Evolutionary conservation across 2,797 vertebrate genomes (phyloP).

Genomic region (Chiroxiphia lanceolata): DNA sequence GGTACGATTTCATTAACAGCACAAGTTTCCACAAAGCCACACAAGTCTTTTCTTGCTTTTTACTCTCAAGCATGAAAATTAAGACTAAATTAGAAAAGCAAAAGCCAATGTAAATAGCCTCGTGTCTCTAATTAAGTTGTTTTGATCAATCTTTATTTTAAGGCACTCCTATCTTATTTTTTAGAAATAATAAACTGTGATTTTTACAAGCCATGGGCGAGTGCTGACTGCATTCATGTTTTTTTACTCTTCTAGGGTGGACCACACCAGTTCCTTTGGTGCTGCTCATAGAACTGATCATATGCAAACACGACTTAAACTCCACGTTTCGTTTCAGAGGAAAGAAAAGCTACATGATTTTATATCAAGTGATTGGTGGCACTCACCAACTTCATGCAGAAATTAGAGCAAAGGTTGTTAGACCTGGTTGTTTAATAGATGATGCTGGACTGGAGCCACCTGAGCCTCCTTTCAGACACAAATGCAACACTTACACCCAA

Average conservation of each 20-base stretch:
- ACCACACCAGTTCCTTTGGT: not conserved
- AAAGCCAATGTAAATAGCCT: slow-evolving; percentile 7
- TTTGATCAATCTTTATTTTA: not conserved
- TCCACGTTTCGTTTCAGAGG: not conserved
- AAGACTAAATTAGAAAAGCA: slow-evolving; percentile 23
- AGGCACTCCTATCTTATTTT: not conserved
- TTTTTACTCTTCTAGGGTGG: not conserved
- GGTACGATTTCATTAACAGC: not conserved
- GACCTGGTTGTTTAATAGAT: not conserved
- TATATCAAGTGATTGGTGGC: not conserved
- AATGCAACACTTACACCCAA: not conserved
- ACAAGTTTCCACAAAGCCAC: not conserved
- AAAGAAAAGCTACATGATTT: not conserved
- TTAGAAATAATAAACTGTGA: not conserved
- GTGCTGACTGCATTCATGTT: not conserved
- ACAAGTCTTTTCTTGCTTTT: not conserved
- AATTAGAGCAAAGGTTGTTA: not conserved
- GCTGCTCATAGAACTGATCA: not conserved
- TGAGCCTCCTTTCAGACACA: not conserved
- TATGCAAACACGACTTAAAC: not conserved
- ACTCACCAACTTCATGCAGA: not conserved
- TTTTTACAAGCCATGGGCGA: not conserved
- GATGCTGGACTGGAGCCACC: not conserved
- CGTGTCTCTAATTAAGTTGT: slow-evolving; percentile 7
- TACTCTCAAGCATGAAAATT: slow-evolving; percentile 10